Base-by-base conservation (phyloP, 2,797 vertebrate species). In the Momotus momota region DNA sequence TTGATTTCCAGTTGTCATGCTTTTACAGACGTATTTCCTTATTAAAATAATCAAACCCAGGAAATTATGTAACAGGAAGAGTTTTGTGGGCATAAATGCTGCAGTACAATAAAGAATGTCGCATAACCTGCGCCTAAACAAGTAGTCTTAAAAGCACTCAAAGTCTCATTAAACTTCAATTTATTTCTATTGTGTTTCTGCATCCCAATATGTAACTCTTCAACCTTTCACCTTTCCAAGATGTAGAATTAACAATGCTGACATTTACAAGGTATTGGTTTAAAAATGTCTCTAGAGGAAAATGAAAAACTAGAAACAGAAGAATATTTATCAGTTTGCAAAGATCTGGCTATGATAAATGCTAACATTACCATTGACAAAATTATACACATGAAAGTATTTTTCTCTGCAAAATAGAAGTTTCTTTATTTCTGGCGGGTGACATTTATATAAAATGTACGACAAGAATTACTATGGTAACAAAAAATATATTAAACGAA, bases 231-330 rank as follows among this genome's bases (percentile, higher is more conserved):
- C 80, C 86, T 95, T 93, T 84, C 73, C 51, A 70, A 93, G 67
- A 91, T 15, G 45, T 54, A 84, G 92, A 96, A 94, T 94, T 95
- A 96, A 86, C 77, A 94, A 57, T 64, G 60, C 10, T 95, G 93
- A 93, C 85, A 95, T 95, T 96, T 95, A 17, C 31, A 88, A 33
- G 35, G 12, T 81, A 86, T 75, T 60, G 70, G 55, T 65, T 96
- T 94, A 70, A 94, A 96, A 96, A 94, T 85, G 60, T 84, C 93
- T 94, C 41, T 29, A 58, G 9, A 6, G 29, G 33, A 49, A 94
- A 84, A 86, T 33, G 57, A 94, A 94, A 91, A 67, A 64, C 27
- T 57, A 29, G 55, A 90, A 90, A 51, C 17, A 64, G 66, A 92
- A 57, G 13, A 77, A 41, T 88, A 81, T 90, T 93, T 92, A 94